A percentile compares a stretch with the other conserved stretches of the same genome.
Evolutionary conservation across 1,140 invertebrate species (phyloP).

Genomic region (Apis cerana): DNA sequence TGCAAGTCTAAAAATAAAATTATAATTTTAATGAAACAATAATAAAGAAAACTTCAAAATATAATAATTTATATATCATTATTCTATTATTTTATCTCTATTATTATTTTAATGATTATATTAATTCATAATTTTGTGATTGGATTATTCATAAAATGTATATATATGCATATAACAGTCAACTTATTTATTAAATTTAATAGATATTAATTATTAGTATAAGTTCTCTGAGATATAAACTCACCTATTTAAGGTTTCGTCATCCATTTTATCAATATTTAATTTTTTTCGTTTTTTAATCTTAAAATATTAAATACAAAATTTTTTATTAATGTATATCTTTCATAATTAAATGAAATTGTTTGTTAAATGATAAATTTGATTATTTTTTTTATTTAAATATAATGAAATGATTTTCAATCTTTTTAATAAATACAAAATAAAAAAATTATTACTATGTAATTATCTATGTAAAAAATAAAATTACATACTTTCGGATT

Average conservation of each 20-base stretch:
- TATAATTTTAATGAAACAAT: neutral
- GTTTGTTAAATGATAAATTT: neutral
- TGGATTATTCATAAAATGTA: no score
- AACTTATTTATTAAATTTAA: no score
- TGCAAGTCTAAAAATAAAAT: constrained; percentile 79
- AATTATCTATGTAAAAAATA: neutral
- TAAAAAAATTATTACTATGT: neutral
- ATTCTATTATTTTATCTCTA: neutral
- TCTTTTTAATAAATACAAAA: neutral
- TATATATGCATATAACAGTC: no score
- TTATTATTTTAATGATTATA: no score
- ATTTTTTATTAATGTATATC: neutral
- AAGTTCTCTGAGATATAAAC: neutral
- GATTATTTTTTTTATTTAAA: no score
- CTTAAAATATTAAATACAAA: neutral
- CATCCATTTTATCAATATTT: constrained; percentile 57
- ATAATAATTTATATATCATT: neutral
- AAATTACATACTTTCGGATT: neutral
- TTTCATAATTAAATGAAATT: neutral
- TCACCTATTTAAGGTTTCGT: constrained; percentile 70
- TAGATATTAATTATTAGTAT: neutral
- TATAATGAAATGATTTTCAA: neutral
- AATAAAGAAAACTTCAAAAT: neutral
- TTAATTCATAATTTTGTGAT: neutral
- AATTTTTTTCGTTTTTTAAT: neutral